These are phyloP conservation scores for Zaprionus vittiger DNA, from an alignment of 1,140 invertebrate genomes.

Conservation along the genomic window DNA sequence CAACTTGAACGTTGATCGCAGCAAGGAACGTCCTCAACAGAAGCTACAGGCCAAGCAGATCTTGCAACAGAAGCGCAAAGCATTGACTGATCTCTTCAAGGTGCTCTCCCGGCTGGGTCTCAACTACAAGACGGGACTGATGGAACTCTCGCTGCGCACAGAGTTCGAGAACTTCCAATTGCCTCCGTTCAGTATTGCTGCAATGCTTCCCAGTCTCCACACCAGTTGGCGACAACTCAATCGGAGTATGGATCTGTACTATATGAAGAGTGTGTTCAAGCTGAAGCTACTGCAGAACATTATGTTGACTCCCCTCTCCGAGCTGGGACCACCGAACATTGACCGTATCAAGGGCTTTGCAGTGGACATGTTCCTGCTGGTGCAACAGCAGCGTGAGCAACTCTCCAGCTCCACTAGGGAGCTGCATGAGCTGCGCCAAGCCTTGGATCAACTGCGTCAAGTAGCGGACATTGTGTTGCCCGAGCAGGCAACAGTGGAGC, in stretches of 20 bases:
- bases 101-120: constrained; percentile 89
- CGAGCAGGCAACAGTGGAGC: neutral
- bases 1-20: constrained; percentile 87
- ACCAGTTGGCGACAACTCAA: constrained; percentile 60
- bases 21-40: constrained; percentile 89
- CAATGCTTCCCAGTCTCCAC: constrained; percentile 68
- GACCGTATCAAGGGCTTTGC: constrained; percentile 94
- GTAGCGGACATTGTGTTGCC: constrained; percentile 48
- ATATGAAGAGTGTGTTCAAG: constrained; percentile 83
- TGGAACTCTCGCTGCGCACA: constrained; percentile 84
- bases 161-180: constrained; percentile 77
- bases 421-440: constrained; percentile 79
- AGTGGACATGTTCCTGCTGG: constrained; percentile 88
- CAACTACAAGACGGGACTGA: constrained; percentile 91
- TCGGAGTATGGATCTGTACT: constrained; percentile 80
- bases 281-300: constrained; percentile 87
- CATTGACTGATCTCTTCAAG: constrained; percentile 93
- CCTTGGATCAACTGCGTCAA: constrained; percentile 67
- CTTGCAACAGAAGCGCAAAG: constrained; percentile 92
- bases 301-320: constrained; percentile 89
- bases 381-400: constrained; percentile 85
- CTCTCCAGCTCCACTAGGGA: constrained; percentile 77
- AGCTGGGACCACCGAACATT: constrained; percentile 91
- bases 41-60: constrained; percentile 92
- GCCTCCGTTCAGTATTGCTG: constrained; percentile 65